Base-by-base conservation (phyloP, 1,140 invertebrate genomes). In the Drosophila nigromelanica region DNA sequence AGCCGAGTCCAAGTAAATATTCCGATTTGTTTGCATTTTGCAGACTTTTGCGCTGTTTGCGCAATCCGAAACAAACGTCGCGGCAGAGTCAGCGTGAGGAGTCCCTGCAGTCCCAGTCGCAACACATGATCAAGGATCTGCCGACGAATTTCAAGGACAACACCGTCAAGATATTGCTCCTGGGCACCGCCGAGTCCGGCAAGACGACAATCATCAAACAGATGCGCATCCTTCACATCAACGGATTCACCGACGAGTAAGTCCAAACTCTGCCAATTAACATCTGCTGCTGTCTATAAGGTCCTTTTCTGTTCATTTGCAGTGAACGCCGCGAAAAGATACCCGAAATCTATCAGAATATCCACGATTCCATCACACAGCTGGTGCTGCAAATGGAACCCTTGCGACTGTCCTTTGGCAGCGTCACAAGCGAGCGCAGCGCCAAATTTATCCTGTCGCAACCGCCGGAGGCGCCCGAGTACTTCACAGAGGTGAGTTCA, bases 151-250 rank as follows among this genome's bases (percentile, higher is more conserved):
- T 76, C 27, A 66, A 76, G 40, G 86, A 90, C 5, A 93, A 93
- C 2, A 93, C 93, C 2, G 94, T 95, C 8, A 95, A 96, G 91
- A 92, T 96, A 27, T 90, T 96, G 30, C 90, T 96, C 0, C 85
- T 96, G 4, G 95, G 95, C 43, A 94, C 95, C 0, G 95, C 94
- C 1, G 95, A 95, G 75, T 94, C 95, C 18, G 95, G 95, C 10
- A 97, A 97, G 90, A 96, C 95, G 0, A 97, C 96, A 0, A 96
- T 97, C 42, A 94, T 97, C 12, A 96, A 97, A 82, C 96, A 97
- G 92, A 97, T 97, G 96, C 96, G 95, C 89, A 96, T 96, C 75
- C 91, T 96, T 45, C 95, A 96, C 76, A 94, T 96, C 35, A 94
- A 95, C 78, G 95, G 95, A 58, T 96, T 95, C 76, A 93, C 93